These are phyloP conservation scores for Panagrolaimus sp. DNA, from an alignment of 1,140 invertebrate genomes.

Conservation along the genomic window DNA sequence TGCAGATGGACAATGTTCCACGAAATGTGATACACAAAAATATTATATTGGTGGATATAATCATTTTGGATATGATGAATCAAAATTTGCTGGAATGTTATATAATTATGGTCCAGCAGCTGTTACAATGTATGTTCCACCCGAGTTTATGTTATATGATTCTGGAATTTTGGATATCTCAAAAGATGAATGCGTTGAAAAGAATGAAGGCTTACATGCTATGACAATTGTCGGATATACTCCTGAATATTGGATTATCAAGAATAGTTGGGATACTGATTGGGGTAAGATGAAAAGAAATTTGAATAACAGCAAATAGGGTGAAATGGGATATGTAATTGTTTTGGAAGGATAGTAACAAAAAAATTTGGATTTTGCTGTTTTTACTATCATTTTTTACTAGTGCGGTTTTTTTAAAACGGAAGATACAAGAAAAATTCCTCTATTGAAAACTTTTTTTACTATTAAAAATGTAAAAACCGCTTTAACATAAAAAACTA, in stretches of 20 bases:
- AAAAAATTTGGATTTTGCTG: too few relatives aligned
- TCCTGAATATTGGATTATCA: constrained; percentile 69
- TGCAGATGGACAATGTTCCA: not conserved
- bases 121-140: not conserved
- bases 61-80: not conserved
- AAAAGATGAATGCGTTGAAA: not conserved
- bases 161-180: not conserved
- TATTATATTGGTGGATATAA: not conserved
- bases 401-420: too few relatives aligned
- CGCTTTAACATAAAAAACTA: too few relatives aligned
- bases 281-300: too few relatives aligned
- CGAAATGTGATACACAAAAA: not conserved
- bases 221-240: not conserved
- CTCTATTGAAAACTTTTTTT: too few relatives aligned
- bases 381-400: too few relatives aligned
- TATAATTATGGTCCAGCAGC: not conserved
- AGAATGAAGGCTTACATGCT: not conserved
- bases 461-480: too few relatives aligned
- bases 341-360: too few relatives aligned
- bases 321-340: too few relatives aligned
- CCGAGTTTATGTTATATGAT: not conserved
- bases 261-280: constrained; percentile 67
- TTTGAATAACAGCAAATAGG: too few relatives aligned
- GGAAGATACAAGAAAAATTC: too few relatives aligned
- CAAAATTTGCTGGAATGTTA: not conserved